Conservation (phyloP, 2,797 vertebrate genomes). For the Pseudopleuronectes americanus region DNA sequence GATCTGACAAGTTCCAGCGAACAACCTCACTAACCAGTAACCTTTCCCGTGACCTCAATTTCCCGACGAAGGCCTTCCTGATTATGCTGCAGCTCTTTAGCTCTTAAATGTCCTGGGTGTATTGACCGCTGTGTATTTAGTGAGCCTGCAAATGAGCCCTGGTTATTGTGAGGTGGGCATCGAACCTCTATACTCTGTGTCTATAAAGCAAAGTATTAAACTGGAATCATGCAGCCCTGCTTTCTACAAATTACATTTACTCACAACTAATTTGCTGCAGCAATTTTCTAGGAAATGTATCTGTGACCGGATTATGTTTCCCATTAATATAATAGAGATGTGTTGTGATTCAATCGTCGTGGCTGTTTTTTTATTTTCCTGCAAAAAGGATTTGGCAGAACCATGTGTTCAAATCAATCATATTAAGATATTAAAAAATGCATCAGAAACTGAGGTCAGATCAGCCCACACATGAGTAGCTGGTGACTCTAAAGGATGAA, state of each 20-base stretch:
- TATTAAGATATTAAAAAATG: too few species aligned
- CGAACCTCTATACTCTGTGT: background rate
- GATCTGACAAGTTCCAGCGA: background rate
- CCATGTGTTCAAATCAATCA: too few species aligned
- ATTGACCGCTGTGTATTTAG: background rate
- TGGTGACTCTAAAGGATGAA: too few species aligned
- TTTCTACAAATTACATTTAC: background rate
- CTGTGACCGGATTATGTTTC: background rate
- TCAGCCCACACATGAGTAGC: too few species aligned
- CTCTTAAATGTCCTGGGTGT: background rate
- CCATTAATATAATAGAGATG: background rate
- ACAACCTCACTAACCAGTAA: too few species aligned
- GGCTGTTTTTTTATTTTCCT: too few species aligned
- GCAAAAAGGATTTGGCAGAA: too few species aligned
- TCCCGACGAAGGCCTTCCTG: background rate
- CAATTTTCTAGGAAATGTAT: background rate
- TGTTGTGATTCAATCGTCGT: background rate
- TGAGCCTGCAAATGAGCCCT: background rate
- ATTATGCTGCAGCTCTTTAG: background rate
- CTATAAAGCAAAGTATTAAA: too few species aligned
- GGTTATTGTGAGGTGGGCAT: too few species aligned
- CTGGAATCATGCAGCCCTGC: background rate
- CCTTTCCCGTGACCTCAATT: background rate
- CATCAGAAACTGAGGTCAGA: too few species aligned
- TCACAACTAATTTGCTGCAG: background rate